Base-by-base conservation (phyloP, 2,113 vertebrate genomes). In the Apistogramma diplotaenia region DNA sequence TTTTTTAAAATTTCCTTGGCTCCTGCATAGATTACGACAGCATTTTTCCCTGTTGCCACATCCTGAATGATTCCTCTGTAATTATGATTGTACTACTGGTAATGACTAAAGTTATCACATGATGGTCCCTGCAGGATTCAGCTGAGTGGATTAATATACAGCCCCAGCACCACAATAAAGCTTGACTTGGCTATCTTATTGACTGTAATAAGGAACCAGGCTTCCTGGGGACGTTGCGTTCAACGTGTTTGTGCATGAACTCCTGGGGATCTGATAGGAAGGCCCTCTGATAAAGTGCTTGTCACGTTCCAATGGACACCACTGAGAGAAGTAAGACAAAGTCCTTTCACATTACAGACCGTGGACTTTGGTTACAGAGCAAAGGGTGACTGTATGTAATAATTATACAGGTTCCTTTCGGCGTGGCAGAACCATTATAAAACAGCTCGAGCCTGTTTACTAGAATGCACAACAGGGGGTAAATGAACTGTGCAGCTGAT, bases 61-160 rank as follows among this genome's bases (percentile, higher is more conserved):
- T 85, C 55, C 33, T 78, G 62, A 86, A 83, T 70, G 51, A 80
- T 85, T 88, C 53, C 60, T 82, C 25, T n/a, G 78, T 90, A 90
- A 91, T 91, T 91, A 89, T 73, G 82, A 76, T 85, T 76, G 71
- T 79, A 90, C 87, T 81, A 80, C 87, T 86, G 90, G 84, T 92
- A 92, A 92, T 91, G 86, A 92, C 91, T 89, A 56, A 83, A 84
- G 87, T 87, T 60, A 86, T 94, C 94, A 94, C 92, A 94, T 94
- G 94, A 94, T 76, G 59, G 55, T 16, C 77, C 60, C 74, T 74
- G 40, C 72, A 80, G 59, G 51, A 74, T 80, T 74, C 57, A 79
- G 49, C 62, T 7, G 81, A 75, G 59, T 84, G 89, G 94, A 92
- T 94, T 94, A 94, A 94, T 94, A 77, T 94, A 91, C 94, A 94